Percentiles rank a stretch among this genome's conserved stretches.
Conservation (phyloP, 2,888 invertebrate genomes). For the Beris morrisii region DNA sequence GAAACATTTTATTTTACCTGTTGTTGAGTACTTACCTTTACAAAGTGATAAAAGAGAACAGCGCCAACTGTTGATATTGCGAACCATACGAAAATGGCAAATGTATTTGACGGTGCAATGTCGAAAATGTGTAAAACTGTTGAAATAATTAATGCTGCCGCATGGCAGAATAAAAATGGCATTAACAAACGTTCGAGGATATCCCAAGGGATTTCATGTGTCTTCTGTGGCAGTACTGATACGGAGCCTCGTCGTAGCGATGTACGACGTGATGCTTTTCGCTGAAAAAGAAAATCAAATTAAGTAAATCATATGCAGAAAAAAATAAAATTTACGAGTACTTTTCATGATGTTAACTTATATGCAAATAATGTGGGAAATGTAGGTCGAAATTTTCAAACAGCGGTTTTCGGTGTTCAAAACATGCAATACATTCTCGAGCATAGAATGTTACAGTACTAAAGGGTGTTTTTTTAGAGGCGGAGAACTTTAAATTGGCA, state of each 20-base stretch:
- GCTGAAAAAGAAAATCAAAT: conserved; percentile 43
- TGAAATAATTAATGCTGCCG: conserved; percentile 74
- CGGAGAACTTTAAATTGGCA: no score
- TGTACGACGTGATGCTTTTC: conserved; percentile 58
- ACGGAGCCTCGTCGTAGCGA: conserved; percentile 64
- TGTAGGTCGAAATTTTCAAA: neutral
- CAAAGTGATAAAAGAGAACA: conserved; percentile 80
- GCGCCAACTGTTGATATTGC: conserved; percentile 72
- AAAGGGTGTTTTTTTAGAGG: no score
- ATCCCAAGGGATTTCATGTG: conserved; percentile 71
- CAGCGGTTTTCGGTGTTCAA: no score
- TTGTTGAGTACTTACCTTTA: conserved; percentile 66
- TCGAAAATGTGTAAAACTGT: conserved; percentile 70
- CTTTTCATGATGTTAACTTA: no score
- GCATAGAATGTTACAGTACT: no score
- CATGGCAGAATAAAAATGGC: conserved; percentile 79
- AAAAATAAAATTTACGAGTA: neutral
- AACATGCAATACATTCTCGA: no score
- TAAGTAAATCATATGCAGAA: no score
- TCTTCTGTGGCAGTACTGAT: conserved; percentile 60
- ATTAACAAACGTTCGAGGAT: conserved; percentile 71
- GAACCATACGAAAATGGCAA: conserved; percentile 78
- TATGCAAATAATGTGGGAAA: no score
- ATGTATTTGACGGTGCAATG: conserved; percentile 75
- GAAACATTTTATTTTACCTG: neutral